Evolutionary conservation across 1,140 invertebrate genomes (phyloP).

Genomic region (Carposina sasakii): DNA sequence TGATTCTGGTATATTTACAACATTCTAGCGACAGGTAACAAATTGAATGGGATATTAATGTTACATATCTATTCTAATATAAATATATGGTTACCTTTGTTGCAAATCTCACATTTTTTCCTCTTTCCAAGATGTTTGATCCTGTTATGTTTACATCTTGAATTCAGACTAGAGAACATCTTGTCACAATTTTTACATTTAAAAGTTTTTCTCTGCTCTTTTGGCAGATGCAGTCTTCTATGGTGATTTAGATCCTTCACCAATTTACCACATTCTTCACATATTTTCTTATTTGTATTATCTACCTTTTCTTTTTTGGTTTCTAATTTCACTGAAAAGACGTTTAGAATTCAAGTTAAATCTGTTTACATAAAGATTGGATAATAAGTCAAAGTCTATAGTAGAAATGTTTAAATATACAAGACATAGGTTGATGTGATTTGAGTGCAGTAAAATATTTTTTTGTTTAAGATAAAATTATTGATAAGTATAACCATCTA

Average conservation of each 20-base stretch:
- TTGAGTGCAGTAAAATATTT: no score
- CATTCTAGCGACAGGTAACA: no score
- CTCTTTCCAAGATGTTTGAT: slow-evolving; percentile 50
- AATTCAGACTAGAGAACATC: slow-evolving; percentile 28
- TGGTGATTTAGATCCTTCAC: slow-evolving; percentile 45
- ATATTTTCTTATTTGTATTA: slow-evolving; percentile 28
- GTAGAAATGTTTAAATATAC: no score
- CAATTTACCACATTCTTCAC: slow-evolving; percentile 52
- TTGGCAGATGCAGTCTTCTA: slow-evolving; percentile 28
- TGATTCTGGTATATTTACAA: no score
- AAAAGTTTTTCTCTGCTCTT: slow-evolving; percentile 20
- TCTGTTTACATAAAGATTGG: no score
- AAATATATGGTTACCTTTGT: slow-evolving; percentile 40
- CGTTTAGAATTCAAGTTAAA: no score
- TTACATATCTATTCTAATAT: neutral
- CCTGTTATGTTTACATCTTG: slow-evolving; percentile 42
- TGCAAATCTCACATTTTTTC: slow-evolving; percentile 44
- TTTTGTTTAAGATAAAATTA: no score
- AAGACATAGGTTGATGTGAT: no score
- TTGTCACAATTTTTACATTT: slow-evolving; percentile 49
- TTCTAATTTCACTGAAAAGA: no score
- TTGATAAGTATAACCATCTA: no score
- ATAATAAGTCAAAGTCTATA: no score
- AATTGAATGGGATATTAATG: neutral
- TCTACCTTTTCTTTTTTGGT: slow-evolving; percentile 20